These are phyloP conservation scores for Oscarella lobularis DNA, from an alignment of 37 sponge, comb jelly and placozoan species.

Conservation along the genomic window DNA sequence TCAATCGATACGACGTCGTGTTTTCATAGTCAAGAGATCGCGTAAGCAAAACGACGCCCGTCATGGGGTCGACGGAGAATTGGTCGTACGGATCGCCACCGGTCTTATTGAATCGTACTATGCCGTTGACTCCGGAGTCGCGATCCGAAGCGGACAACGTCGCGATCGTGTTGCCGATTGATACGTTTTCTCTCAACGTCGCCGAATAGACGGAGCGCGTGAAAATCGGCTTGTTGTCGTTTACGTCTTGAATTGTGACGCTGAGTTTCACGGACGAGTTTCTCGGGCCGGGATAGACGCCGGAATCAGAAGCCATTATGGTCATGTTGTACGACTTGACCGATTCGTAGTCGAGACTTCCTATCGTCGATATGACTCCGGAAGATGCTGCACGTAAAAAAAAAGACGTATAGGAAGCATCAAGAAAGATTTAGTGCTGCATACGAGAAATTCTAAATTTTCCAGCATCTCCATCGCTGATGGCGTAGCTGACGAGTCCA, in stretches of 20 bases:
- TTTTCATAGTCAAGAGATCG: neutral
- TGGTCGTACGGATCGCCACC: neutral
- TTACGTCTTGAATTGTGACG: neutral
- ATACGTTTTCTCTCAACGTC: neutral
- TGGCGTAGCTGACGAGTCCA: neutral
- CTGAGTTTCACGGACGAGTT: neutral
- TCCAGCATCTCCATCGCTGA: neutral
- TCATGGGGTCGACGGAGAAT: neutral
- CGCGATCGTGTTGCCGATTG: neutral
- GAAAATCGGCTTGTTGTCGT: neutral
- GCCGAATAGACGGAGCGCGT: neutral
- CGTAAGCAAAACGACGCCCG: neutral
- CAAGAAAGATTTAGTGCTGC: too few species aligned
- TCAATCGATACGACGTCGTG: slow-evolving; percentile 2
- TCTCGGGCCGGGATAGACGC: neutral
- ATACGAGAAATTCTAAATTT: neutral
- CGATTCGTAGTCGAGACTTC: neutral
- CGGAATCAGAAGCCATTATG: neutral
- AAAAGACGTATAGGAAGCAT: too few species aligned
- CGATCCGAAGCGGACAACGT: neutral
- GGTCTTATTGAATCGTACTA: neutral
- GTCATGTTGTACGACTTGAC: neutral
- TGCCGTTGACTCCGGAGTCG: neutral
- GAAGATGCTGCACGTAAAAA: neutral
- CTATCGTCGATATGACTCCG: neutral